Evolutionary conservation across 2,113 vertebrate species (phyloP).

Genomic region (Ranitomeya imitator): DNA sequence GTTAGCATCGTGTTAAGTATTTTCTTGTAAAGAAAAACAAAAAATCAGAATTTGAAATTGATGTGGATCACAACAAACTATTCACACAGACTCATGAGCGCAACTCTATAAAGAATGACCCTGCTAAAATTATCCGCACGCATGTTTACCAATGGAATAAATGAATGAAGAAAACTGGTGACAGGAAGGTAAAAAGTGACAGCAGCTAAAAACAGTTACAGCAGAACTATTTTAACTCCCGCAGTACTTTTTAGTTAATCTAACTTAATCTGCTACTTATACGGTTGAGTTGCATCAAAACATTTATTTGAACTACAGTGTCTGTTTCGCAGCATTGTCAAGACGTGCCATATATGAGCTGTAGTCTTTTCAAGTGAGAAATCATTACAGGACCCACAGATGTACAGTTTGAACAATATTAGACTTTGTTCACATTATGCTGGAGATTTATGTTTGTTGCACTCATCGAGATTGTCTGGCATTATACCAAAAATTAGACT

Average conservation of each 20-base stretch:
- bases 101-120: background rate
- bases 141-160: background rate
- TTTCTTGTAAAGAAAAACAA: background rate
- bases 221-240: constrained; percentile 18
- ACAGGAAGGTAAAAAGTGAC: constrained; percentile 38
- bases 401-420: background rate
- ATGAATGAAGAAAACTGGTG: background rate
- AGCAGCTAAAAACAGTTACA: constrained; percentile 34
- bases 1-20: background rate
- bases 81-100: background rate
- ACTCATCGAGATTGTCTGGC: background rate
- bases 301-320: constrained; percentile 10
- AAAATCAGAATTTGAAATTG: background rate
- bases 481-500: too few species aligned
- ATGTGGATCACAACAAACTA: constrained; percentile 23
- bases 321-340: background rate
- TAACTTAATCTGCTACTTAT: constrained; percentile 34
- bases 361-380: background rate
- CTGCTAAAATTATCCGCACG: constrained; percentile 39
- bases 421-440: background rate
- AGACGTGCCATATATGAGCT: background rate
- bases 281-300: constrained; percentile 45
- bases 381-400: background rate
- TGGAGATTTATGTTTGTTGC: background rate
- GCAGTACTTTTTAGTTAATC: constrained; percentile 26